These are phyloP conservation scores for Nannoperca australis DNA, from an alignment of 2,797 vertebrate genomes.

Conservation along the genomic window DNA sequence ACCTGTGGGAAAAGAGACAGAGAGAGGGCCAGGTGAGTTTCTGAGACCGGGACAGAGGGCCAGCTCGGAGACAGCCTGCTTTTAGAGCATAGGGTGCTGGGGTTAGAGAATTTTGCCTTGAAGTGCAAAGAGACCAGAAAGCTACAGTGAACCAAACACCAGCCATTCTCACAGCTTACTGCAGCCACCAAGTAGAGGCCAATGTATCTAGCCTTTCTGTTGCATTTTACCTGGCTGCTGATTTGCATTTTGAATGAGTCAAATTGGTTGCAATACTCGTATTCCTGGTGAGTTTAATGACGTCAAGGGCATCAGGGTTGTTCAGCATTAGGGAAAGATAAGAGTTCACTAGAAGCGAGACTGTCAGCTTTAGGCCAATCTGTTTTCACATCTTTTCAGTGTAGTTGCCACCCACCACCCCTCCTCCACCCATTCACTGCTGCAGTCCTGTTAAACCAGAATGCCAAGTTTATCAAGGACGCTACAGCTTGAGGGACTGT, in stretches of 20 bases:
- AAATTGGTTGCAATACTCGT: slow-evolving; percentile 32
- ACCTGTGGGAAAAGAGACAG: slow-evolving; percentile 86
- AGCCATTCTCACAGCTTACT: slow-evolving; percentile 99
- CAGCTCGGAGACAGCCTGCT: slow-evolving; percentile 85
- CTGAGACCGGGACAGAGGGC: slow-evolving; percentile 70
- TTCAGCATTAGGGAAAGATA: slow-evolving; percentile 11
- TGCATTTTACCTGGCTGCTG: slow-evolving; percentile 48
- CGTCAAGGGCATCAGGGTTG: slow-evolving; percentile 36
- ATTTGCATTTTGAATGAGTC: slow-evolving; percentile 42
- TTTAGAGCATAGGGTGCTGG: slow-evolving; percentile 95
- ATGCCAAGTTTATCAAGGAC: slow-evolving; percentile 71
- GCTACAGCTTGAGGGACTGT: slow-evolving; percentile 51
- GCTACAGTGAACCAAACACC: slow-evolving; percentile 99
- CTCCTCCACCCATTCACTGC: slow-evolving; percentile 51
- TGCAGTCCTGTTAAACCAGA: slow-evolving; percentile 70
- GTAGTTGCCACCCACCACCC: slow-evolving; percentile 25
- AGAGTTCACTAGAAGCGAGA: slow-evolving; percentile 8
- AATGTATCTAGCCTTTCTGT: slow-evolving; percentile 29
- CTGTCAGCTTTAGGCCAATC: slow-evolving; percentile 24
- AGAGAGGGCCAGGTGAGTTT: slow-evolving; percentile 79
- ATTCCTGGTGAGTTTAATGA: slow-evolving; percentile 14
- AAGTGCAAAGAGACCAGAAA: slow-evolving; percentile 99
- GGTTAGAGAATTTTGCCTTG: slow-evolving; percentile 99
- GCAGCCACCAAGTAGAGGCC: slow-evolving; percentile 68
- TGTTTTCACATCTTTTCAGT: slow-evolving; percentile 33